Conservation (phyloP, 2,888 invertebrate species). For the Thysanoteuthis rhombus region DNA sequence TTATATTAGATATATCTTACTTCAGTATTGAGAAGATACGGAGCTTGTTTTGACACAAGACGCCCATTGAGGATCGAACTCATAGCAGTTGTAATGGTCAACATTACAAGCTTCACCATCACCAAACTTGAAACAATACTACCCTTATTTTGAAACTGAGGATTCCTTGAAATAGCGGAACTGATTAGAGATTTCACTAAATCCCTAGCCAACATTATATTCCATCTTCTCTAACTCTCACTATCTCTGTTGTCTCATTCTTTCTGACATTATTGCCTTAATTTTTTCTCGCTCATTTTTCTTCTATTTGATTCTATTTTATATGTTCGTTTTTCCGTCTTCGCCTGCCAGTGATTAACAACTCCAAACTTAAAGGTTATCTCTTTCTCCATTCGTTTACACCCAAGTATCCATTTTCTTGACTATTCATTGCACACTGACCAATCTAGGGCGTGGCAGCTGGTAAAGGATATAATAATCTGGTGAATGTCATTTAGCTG, state of each 20-base stretch:
- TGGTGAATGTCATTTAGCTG: neutral
- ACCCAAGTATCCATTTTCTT: neutral
- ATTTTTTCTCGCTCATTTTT: neutral
- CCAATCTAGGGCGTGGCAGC: neutral
- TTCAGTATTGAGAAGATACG: no score
- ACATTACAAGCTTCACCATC: no score
- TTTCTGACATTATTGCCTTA: neutral
- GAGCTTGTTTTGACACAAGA: no score
- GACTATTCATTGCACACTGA: neutral
- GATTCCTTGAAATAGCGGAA: no score
- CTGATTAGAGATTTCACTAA: no score
- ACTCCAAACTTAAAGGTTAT: neutral
- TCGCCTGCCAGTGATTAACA: neutral
- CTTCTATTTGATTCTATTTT: neutral
- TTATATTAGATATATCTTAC: no score
- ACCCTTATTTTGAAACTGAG: no score
- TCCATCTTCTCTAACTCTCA: neutral
- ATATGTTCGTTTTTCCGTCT: neutral
- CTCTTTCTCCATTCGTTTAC: neutral
- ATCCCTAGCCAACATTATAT: neutral
- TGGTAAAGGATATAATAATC: neutral
- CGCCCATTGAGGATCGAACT: no score
- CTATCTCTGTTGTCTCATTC: neutral
- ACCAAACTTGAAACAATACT: no score
- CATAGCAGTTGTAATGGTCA: no score